These are phyloP conservation scores for Rachycentron canadum DNA, from an alignment of 2,797 vertebrate genomes.

Conservation along the genomic window DNA sequence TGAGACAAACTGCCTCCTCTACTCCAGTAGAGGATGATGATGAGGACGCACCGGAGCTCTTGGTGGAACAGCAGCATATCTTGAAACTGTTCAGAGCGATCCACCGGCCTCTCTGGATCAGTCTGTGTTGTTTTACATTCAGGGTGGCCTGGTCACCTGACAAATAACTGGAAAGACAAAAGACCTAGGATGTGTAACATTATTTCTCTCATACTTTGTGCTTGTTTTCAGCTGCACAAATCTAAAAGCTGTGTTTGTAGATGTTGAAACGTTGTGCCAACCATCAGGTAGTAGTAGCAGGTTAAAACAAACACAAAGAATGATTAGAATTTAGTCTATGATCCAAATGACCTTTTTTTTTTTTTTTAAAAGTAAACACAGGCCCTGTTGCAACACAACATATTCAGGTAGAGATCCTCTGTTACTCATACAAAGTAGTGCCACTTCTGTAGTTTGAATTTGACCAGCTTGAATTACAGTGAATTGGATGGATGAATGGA, in stretches of 20 bases:
- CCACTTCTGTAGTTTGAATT: neutral
- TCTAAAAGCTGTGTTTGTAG: neutral
- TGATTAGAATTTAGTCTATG: conserved; percentile 6
- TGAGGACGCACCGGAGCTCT: neutral
- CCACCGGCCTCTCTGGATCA: conserved; percentile 21
- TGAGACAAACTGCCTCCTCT: conserved; percentile 34
- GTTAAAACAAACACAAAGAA: conserved; percentile 32
- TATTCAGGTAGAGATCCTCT: conserved; percentile 12
- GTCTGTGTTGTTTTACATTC: neutral
- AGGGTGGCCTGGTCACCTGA: conserved; percentile 1
- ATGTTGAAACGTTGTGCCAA: neutral
- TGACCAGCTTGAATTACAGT: conserved; percentile 11
- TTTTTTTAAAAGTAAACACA: neutral
- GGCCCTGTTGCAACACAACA: neutral
- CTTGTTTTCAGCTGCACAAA: conserved; percentile 34
- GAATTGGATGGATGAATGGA: neutral
- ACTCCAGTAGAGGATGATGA: conserved; percentile 21
- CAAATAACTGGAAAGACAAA: conserved; percentile 3
- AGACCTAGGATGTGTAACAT: neutral
- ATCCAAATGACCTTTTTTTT: neutral
- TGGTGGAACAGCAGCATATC: neutral
- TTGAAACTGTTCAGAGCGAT: conserved; percentile 1
- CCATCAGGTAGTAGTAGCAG: neutral
- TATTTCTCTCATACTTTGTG: conserved; percentile 13
- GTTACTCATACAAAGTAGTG: conserved; percentile 29